Base-by-base conservation (phyloP, 2,113 vertebrate species). In the Plecturocebus donacophilus region DNA sequence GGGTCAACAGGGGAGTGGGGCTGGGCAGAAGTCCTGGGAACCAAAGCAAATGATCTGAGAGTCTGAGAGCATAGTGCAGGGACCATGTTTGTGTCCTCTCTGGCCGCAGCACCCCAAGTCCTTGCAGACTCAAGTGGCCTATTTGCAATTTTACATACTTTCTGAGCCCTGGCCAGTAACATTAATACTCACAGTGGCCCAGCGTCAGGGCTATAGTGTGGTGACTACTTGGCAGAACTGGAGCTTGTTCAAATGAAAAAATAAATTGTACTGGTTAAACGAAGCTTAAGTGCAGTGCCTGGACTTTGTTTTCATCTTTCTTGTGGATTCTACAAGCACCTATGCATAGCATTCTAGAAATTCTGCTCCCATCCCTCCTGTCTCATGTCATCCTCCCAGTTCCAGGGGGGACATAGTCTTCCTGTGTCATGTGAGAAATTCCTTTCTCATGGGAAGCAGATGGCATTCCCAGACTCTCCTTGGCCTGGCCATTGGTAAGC, bases 121-220 rank as follows among this genome's bases (percentile, higher is more conserved):
- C 66, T 32, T 3, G 54, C 2, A 20, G n/a, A 11, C 17, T 38
- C 0, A 0, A 0, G 47, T 20, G 70, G 52, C 9, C 30, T 2
- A 16, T 21, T 8, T 27, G 12, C n/a, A 81, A 49, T 64, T 86
- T 52, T n/a, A 35, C 20, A 45, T 8, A 6, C 21, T 58, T 81
- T 45, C 25, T 23, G 45, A 64, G 32, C 10, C 71, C 87, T 32
- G n/a, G 6, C 47, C 1, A 25, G 42, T 80, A 27, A 47, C 8
- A 14, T 12, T 38, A 25, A 68, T 49, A 20, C 20, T 64, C 54
- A 8, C 3, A 5, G 19, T 42, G 30, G 64, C 25, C 38, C 38
- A 11, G 20, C 21, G 19, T 88, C 38, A 23, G 8, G 19, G 27
- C 10, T 12, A 71, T 20, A 42, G 35, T 16, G n/a, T 42, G 56